phyloP scores from a whole-genome alignment of 2,113 vertebrate genomes.

The Mirounga angustirostris region DNA sequence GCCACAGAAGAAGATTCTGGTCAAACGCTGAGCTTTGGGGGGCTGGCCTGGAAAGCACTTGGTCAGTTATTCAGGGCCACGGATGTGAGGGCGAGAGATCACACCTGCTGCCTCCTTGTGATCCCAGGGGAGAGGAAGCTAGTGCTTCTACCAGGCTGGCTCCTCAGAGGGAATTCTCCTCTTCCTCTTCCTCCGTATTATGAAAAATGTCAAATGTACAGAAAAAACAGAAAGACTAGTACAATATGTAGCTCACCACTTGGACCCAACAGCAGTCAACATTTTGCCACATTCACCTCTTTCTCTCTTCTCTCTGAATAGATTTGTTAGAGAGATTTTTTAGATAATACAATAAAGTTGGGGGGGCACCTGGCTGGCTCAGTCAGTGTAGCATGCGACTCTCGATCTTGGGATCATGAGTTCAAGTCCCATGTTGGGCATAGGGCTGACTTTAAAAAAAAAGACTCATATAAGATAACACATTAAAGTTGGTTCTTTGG shows the following conservation, averaged over 20 bases:
- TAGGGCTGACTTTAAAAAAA: neutral
- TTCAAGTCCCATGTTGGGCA: neutral
- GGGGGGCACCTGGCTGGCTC: neutral
- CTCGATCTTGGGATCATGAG: neutral
- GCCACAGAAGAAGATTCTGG: neutral
- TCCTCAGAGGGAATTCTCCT: neutral
- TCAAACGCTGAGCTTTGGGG: neutral
- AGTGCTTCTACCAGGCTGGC: no score
- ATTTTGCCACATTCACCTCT: neutral
- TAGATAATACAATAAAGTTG: neutral
- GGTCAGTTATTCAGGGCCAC: neutral
- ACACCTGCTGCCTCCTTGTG: neutral
- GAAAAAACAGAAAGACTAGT: neutral
- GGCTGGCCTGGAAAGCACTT: neutral
- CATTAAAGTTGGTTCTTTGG: neutral
- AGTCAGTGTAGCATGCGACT: neutral
- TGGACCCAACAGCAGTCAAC: neutral
- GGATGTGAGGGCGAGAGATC: neutral
- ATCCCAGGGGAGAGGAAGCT: neutral
- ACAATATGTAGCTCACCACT: neutral
- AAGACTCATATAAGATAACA: neutral
- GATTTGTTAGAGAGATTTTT: neutral
- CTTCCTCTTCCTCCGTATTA: neutral
- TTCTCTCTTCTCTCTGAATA: neutral
- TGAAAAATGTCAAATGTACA: neutral